Evolutionary conservation across 64 coral and sea anemone genomes (phyloP).

Genomic region (Dendronephthya gigantea): DNA sequence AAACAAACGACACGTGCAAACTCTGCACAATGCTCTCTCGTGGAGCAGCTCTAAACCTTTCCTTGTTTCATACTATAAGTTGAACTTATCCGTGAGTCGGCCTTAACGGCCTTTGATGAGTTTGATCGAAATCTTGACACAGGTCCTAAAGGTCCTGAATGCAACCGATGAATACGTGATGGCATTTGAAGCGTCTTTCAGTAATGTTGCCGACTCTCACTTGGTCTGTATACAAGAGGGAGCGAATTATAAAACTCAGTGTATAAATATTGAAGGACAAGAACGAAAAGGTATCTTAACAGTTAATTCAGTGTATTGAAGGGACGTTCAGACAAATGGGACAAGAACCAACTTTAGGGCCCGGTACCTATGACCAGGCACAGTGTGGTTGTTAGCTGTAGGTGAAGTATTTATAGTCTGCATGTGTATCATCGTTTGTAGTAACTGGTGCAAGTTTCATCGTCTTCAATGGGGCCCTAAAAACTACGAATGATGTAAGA

Average conservation of each 20-base stretch:
- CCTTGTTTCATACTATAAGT: no score
- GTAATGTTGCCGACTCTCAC: slow-evolving; percentile 66
- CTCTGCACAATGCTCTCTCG: no score
- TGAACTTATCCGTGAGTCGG: no score
- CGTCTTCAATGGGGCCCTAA: slow-evolving; percentile 57
- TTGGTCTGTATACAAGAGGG: slow-evolving; percentile 70
- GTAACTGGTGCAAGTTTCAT: slow-evolving; percentile 76
- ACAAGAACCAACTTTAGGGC: no score
- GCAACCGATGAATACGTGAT: slow-evolving; percentile 80
- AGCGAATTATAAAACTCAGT: slow-evolving; percentile 73
- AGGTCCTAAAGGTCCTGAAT: slow-evolving; percentile 86
- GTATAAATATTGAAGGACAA: slow-evolving; percentile 81
- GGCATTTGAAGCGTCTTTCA: slow-evolving; percentile 77
- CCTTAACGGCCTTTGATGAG: no score
- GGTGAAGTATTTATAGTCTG: no score
- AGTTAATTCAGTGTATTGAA: neutral
- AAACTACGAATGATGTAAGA: slow-evolving; percentile 41
- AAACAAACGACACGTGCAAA: no score
- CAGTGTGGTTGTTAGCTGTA: no score
- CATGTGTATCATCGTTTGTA: slow-evolving; percentile 13
- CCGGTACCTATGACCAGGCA: no score
- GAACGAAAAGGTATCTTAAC: slow-evolving; percentile 64
- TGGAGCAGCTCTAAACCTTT: no score
- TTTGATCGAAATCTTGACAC: no score
- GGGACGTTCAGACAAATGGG: no score